Base-by-base conservation (phyloP, 1,140 invertebrate genomes). In the Leptopilina boulardi region DNA sequence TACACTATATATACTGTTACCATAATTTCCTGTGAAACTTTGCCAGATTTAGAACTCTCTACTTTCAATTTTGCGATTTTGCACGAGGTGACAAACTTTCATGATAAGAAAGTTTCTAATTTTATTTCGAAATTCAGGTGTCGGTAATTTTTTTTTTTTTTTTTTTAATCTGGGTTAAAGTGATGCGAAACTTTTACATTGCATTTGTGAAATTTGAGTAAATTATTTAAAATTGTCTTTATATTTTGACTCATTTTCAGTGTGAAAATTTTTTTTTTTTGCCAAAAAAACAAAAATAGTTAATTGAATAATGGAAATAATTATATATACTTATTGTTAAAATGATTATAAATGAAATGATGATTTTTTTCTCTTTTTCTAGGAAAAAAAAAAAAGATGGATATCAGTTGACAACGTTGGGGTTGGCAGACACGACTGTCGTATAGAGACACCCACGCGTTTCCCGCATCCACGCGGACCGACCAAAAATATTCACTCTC, bases 401-500 rank as follows among this genome's bases (percentile, higher is more conserved):
- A 79, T 72, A 82, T 47, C 76, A 73, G 71, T n/a, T 82, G 84
- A 86, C 80, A 83, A 82, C 15, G 77, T 81, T 82, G 85, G 79
- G 78, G 73, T 82, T 85, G 85, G 81, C 78, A 81, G 78, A 84
- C 81, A 73, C 66, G 74, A 77, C 75, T 77, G 81, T 76, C 79
- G 80, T 76, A n/a, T n/a, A 81, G 79, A 77, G 76, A 84, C 84
- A 79, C 84, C 85, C 82, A 87, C 85, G 85, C 85, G 76, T 80
- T 81, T 82, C 75, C 79, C 79, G 79, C 77, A 80, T 82, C 79
- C 82, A 81, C 82, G 80, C 77, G 78, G 51, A 77, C 76, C 66
- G 73, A 80, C 77, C 80, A 80, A 83, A 87, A 86, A 87, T 87
- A 87, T 87, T 86, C 80, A 78, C 71, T 86, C 80, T 77, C 71